Conservation (phyloP, 2,797 vertebrate genomes). For the Pseudochirops corinnae region DNA sequence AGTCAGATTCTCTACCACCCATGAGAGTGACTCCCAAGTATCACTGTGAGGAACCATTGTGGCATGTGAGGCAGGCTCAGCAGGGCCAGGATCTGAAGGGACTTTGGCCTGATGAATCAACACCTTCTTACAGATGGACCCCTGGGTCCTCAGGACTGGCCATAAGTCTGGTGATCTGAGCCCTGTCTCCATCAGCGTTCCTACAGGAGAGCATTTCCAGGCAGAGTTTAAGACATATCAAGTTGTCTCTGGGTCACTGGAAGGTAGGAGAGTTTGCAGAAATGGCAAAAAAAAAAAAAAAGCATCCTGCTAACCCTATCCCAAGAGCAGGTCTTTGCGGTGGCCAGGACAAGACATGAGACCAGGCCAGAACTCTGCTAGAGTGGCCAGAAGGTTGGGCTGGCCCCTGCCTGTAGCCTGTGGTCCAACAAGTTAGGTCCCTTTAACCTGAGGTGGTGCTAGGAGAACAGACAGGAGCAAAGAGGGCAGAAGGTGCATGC, state of each 20-base stretch:
- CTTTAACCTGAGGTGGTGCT: neutral
- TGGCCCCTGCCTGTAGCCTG: neutral
- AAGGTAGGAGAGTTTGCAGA: neutral
- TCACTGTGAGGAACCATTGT: neutral
- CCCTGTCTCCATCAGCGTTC: neutral
- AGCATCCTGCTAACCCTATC: neutral
- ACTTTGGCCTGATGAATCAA: neutral
- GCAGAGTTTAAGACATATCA: neutral
- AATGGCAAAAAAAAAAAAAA: neutral
- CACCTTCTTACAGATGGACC: neutral
- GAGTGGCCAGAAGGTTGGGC: neutral
- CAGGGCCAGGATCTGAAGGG: neutral
- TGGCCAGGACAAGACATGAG: neutral
- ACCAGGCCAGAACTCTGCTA: neutral
- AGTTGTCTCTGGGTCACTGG: neutral
- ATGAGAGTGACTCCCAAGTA: neutral
- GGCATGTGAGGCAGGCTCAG: neutral
- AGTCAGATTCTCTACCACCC: neutral
- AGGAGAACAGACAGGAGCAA: neutral
- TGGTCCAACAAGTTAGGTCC: neutral
- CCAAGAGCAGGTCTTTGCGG: neutral
- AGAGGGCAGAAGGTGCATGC: slow-evolving; percentile 61
- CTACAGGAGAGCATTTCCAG: neutral
- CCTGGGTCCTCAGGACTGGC: neutral
- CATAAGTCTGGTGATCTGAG: neutral